Evolutionary conservation across 2,797 vertebrate species (phyloP).

Genomic region (Leontopithecus rosalia): DNA sequence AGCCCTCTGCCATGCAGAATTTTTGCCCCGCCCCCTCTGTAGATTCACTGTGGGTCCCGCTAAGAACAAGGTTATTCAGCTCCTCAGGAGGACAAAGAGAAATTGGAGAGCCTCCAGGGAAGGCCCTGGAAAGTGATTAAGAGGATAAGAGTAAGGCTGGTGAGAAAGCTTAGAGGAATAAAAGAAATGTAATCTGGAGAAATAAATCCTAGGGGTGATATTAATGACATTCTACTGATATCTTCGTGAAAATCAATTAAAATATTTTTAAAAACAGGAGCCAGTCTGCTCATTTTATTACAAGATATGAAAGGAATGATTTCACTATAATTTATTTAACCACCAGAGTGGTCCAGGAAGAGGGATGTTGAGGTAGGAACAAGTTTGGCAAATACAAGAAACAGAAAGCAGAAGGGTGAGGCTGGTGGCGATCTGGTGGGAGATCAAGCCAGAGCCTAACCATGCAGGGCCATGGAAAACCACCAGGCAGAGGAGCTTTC

Average conservation of each 20-base stretch:
- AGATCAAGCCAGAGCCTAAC: neutral
- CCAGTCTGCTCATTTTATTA: conserved; percentile 16
- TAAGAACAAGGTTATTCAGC: conserved; percentile 26
- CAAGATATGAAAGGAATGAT: neutral
- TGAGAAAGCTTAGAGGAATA: conserved; percentile 18
- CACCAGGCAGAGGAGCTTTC: neutral
- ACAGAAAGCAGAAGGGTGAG: neutral
- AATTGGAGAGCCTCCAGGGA: conserved; percentile 24
- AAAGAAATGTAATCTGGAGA: conserved; percentile 48
- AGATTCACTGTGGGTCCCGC: neutral
- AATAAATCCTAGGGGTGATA: conserved; percentile 9
- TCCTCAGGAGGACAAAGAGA: conserved; percentile 19
- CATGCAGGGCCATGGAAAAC: neutral
- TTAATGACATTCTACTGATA: conserved; percentile 23
- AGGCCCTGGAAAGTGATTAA: conserved; percentile 32
- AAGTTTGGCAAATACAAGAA: neutral
- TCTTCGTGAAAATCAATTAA: conserved; percentile 50
- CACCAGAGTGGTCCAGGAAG: neutral
- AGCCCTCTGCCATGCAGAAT: neutral
- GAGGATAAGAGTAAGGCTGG: neutral
- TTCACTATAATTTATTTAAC: conserved; percentile 36
- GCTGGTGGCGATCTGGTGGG: too few relatives aligned
- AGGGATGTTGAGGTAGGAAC: neutral
- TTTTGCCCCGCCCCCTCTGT: neutral
- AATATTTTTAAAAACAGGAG: conserved; percentile 41